phyloP scores from a whole-genome alignment of 2,888 invertebrate genomes.

The Eupithecia abbreviata region DNA sequence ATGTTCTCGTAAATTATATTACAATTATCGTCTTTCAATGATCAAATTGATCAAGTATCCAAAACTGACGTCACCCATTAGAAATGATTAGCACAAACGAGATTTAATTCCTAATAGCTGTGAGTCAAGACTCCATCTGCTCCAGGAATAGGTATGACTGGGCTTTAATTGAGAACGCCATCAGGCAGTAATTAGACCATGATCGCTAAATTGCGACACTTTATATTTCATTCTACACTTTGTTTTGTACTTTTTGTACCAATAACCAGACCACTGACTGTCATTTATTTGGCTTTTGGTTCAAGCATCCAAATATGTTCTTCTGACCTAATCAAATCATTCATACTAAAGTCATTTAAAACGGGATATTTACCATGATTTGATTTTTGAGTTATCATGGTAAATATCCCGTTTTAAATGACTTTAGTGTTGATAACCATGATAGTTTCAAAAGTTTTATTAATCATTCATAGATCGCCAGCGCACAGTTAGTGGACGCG shows the following conservation, averaged over 20 bases:
- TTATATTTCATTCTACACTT: neutral
- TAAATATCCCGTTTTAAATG: no score
- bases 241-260: neutral
- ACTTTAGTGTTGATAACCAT: no score
- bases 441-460: no score
- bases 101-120: conserved; percentile 31
- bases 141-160: conserved; percentile 39
- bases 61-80: conserved; percentile 20
- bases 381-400: no score
- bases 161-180: conserved; percentile 29
- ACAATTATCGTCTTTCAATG: neutral
- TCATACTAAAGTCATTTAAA: no score
- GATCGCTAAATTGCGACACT: conserved; percentile 4
- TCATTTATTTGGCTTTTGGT: neutral
- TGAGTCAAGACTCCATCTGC: conserved; percentile 28
- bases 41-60: neutral
- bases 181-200: conserved; percentile 29
- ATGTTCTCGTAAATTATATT: neutral
- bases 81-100: conserved; percentile 24
- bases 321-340: no score
- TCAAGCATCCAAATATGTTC: neutral
- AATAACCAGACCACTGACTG: neutral
- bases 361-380: no score
- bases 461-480: neutral
- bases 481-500: neutral